Evolutionary conservation across 2,113 vertebrate genomes (phyloP), one percentile per base, ranked within the genome.

Genomic region (Tylochromis polylepis): DNA sequence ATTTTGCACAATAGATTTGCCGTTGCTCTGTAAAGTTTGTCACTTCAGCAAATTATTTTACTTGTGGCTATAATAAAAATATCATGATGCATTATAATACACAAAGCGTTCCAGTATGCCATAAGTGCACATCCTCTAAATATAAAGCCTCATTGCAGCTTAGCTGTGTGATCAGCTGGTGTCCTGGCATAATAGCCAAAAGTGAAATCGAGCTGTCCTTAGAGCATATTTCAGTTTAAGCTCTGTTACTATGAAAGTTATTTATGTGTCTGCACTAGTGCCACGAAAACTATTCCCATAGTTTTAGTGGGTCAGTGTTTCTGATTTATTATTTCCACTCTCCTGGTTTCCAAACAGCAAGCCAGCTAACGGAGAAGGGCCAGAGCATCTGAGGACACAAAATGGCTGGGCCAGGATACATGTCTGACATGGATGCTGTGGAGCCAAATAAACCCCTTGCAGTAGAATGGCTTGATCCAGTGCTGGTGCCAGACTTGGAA

Each of bases 381-480:
- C 14, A 16, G 89, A 91, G 89, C 92, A 92, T 95, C 81, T 91
- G 85, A 95, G 90, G 92, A 94, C 92, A 94, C 89, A 92, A 88
- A 91, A 89, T 92, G 91, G 90, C 93, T 55, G 82, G 51, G 65
- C 86, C 88, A 87, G 90, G 79, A 94, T 89, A 91, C 83, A 88
- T 90, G 89, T 93, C 92, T 88, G 91, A 94, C 91, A 92, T 90
- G 86, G 77, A 80, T 92, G 93, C 83, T 91, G 83, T 72, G 65
- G 90, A 92, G 93, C 91, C 91, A 90, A 94, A 94, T 93, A 94
- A 95, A 94, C 94, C 90, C 87, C 83, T n/a, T 83, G 89, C 86
- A 90, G 88, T 57, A 86, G 92, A 93, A 87, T 53, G 60, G 87
- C 91, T 92, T 92, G 93, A 92, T 93, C 92, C 87, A 78, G 85